Conservation (phyloP, 35 echinoderm and acorn worm species). For the Acanthaster planci region DNA sequence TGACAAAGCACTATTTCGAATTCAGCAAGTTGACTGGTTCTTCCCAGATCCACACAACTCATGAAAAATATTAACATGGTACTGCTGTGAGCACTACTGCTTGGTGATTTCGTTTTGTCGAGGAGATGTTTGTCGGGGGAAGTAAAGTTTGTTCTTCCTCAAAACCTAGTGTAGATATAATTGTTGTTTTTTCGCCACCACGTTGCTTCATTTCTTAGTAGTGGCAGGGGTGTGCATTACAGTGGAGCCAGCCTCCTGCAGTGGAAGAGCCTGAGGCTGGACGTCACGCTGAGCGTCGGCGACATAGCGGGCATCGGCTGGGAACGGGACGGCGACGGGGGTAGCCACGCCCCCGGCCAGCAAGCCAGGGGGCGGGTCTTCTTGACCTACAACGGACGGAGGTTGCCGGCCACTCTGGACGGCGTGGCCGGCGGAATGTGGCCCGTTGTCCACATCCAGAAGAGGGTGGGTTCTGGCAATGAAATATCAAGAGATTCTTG, state of each 20-base stretch:
- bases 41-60: too few relatives aligned
- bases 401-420: constrained; percentile 55
- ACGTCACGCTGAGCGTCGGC: constrained; percentile 61
- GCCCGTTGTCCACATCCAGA: constrained; percentile 77
- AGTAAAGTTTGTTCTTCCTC: too few relatives aligned
- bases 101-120: too few relatives aligned
- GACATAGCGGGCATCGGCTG: constrained; percentile 72
- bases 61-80: too few relatives aligned
- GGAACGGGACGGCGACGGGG: constrained; percentile 47
- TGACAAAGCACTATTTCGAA: too few relatives aligned
- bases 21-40: too few relatives aligned
- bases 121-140: too few relatives aligned
- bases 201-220: constrained; percentile 30
- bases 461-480: constrained; percentile 52
- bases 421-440: constrained; percentile 66
- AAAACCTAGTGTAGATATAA: neutral
- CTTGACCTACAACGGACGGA: constrained; percentile 75
- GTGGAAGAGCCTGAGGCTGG: constrained; percentile 78
- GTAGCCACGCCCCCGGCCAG: constrained; percentile 43
- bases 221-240: constrained; percentile 76
- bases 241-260: constrained; percentile 76
- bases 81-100: too few relatives aligned
- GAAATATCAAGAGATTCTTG: too few relatives aligned
- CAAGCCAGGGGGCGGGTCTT: constrained; percentile 70
- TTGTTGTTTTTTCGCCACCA: neutral